Conservation (phyloP, 2,113 vertebrate genomes). For the Gallinago paraguaiae region DNA sequence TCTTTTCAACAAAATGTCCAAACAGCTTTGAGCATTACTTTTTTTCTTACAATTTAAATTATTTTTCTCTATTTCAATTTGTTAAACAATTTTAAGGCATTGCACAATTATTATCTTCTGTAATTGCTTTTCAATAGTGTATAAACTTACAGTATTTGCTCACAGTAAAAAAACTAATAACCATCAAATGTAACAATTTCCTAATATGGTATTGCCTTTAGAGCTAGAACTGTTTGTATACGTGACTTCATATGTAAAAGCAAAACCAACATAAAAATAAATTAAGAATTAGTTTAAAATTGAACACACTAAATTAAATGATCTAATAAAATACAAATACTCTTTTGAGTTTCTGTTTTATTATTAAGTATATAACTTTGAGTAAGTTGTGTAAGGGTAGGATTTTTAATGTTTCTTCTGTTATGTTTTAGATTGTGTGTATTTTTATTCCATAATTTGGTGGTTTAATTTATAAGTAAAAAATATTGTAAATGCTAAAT, state of each 20-base stretch:
- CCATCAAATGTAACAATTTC: slow-evolving; percentile 16
- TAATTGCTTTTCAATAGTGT: slow-evolving; percentile 40
- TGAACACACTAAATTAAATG: slow-evolving; percentile 25
- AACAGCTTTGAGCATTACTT: not conserved
- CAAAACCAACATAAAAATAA: slow-evolving; percentile 36
- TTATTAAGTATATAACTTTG: not conserved
- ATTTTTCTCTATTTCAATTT: not conserved
- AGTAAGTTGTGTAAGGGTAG: not conserved
- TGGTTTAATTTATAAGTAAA: not conserved
- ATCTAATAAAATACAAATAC: not conserved
- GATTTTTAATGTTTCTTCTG: not conserved
- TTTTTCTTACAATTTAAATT: not conserved
- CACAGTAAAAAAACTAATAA: slow-evolving; percentile 19
- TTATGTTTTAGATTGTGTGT: not conserved
- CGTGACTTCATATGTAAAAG: slow-evolving; percentile 32
- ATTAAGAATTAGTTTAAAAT: slow-evolving; percentile 4
- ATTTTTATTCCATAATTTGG: not conserved
- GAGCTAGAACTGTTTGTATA: slow-evolving; percentile 22
- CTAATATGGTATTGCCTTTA: slow-evolving; percentile 27
- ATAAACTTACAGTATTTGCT: not conserved
- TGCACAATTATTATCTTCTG: slow-evolving; percentile 20
- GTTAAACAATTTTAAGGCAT: not conserved
- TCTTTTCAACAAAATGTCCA: not conserved
- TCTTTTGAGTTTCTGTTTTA: slow-evolving; percentile 18
- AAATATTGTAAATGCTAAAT: not conserved